Evolutionary conservation across 2,888 invertebrate genomes (phyloP), one percentile per base, ranked within the genome.

Genomic region (Plemyria rubiginata): DNA sequence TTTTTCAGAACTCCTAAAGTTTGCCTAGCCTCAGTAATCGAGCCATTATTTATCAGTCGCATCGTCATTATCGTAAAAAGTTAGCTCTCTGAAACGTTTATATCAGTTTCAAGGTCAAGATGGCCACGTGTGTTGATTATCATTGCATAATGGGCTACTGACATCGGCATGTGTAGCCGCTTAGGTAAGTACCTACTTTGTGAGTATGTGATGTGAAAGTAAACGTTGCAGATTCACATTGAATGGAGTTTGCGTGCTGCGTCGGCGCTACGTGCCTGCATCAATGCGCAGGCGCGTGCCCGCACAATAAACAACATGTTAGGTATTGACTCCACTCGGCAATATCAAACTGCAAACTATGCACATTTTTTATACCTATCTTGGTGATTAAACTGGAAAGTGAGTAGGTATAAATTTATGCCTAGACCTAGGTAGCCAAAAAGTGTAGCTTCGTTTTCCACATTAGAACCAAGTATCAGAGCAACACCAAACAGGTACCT

Each of bases 191-290:
- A 8, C 5, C 8, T 13, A 32, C 8, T 40, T n/a, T 11, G 22
- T 22, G 38, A 12, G 11, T 28, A 28, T 55, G 59, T 36, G 58
- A 28, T 55, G 59, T 36, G 58, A 59, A 59, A 40, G 29, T 41
- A 22, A 9, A 41, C 15, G 62, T 45, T 15, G 51, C 59, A 59
- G 45, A 45, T 54, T 54, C 45, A 40, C 40, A 62, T 40, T 62
- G 62, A 62, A 54, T 58, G 58, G 54, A 43, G 48, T 9, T 29
- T 16, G 49, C 22, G 16, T 9, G 63, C 45, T 29, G 58, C 52
- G 38, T 48, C 54, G 12, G 59, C 63, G 52, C 2, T 22, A 63
- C 63, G 63, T 63, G 63, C 1, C 6, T 8, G 13, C 60, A 15
- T 5, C 9, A 45, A 38, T 45, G 15, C 49, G 41, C 12, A 4